Conservation (phyloP, 2,888 invertebrate species). For the Drosophila leonis region DNA sequence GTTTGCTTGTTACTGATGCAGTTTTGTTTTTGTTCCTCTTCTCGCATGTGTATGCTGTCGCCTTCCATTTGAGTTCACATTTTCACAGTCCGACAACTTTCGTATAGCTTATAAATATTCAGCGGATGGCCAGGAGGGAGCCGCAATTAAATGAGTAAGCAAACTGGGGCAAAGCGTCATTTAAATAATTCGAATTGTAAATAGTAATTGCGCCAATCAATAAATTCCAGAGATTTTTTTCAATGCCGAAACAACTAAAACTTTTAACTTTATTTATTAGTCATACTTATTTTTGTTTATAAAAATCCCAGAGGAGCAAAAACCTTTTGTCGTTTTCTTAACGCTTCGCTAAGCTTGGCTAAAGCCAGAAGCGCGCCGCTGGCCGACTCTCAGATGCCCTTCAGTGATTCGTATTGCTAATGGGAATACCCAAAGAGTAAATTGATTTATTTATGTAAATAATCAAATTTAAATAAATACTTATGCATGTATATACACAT, state of each 20-base stretch:
- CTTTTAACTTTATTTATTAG: constrained; percentile 19
- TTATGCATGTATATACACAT: neutral
- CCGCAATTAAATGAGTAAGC: constrained; percentile 46
- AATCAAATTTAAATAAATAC: neutral
- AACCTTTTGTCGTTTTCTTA: neutral
- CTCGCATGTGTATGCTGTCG: constrained; percentile 35
- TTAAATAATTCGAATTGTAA: constrained; percentile 34
- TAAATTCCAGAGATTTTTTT: neutral
- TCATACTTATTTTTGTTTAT: constrained; percentile 20
- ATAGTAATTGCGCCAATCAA: constrained; percentile 42
- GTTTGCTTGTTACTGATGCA: constrained; percentile 20
- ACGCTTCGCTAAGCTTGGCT: constrained; percentile 42
- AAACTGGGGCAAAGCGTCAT: constrained; percentile 47
- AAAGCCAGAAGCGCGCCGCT: constrained; percentile 9
- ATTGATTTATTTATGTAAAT: no score
- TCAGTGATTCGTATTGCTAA: neutral
- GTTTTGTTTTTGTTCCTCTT: neutral
- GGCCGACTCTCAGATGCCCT: constrained; percentile 12
- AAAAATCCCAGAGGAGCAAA: constrained; percentile 4
- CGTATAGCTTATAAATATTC: constrained; percentile 63
- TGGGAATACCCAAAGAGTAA: constrained; percentile 18
- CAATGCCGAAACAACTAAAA: neutral
- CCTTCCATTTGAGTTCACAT: constrained; percentile 35
- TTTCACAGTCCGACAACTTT: constrained; percentile 49
- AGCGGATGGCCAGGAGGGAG: constrained; percentile 18